These are phyloP conservation scores for Sebastes trivittatus DNA, from an alignment of 2,797 vertebrate species.

Conservation along the genomic window DNA sequence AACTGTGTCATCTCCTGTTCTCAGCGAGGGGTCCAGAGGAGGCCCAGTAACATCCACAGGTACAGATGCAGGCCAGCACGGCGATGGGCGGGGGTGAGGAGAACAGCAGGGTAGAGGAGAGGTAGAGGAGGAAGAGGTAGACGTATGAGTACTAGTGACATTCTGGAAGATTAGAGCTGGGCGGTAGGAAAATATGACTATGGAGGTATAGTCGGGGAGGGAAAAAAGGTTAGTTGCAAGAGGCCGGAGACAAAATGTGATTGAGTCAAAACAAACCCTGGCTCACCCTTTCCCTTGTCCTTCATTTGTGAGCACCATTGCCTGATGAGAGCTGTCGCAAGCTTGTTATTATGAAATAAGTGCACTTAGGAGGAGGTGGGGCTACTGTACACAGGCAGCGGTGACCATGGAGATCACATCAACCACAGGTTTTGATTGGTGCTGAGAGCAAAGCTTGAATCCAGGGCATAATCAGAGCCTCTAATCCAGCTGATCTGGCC, in stretches of 20 bases:
- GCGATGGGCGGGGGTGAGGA: neutral
- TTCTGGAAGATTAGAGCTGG: constrained; percentile 71
- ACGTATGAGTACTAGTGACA: constrained; percentile 46
- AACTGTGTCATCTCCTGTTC: constrained; percentile 64
- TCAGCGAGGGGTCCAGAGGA: constrained; percentile 49
- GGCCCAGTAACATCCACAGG: constrained; percentile 27
- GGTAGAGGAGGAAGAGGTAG: constrained; percentile 22
- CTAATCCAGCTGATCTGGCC: constrained; percentile 82
- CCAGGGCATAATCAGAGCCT: constrained; percentile 80
- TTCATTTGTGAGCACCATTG: constrained; percentile 68
- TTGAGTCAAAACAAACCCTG: constrained; percentile 72
- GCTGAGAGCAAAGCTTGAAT: constrained; percentile 77
- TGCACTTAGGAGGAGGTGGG: constrained; percentile 68
- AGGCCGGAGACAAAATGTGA: constrained; percentile 67
- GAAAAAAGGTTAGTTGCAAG: constrained; percentile 28
- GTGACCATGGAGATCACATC: constrained; percentile 48
- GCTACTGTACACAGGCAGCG: constrained; percentile 21
- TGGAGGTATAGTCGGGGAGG: constrained; percentile 51
- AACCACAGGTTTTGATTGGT: constrained; percentile 77
- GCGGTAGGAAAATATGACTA: constrained; percentile 62
- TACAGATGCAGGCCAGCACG: constrained; percentile 42
- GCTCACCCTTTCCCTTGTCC: constrained; percentile 64
- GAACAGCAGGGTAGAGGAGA: constrained; percentile 35
- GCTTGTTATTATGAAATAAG: constrained; percentile 83
- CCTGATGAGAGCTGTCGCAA: constrained; percentile 84